Percentiles rank a stretch among this genome's conserved stretches.
These are phyloP conservation scores for Dione juno DNA, from an alignment of 2,888 invertebrate species.

Conservation along the genomic window DNA sequence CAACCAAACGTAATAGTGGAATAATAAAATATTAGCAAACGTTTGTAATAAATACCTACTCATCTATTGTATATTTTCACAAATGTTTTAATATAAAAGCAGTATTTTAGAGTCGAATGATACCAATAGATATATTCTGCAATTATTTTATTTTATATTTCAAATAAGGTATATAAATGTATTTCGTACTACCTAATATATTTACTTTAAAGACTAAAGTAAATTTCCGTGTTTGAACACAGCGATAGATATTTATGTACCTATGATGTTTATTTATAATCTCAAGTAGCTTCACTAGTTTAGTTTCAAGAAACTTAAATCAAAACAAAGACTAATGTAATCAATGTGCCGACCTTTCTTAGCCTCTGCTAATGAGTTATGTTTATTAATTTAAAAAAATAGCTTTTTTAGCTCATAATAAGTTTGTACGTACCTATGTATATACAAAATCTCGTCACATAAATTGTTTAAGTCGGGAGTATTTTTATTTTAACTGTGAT, in stretches of 20 bases:
- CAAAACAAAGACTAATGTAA: slow-evolving; percentile 23
- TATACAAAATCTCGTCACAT: not conserved
- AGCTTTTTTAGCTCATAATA: not conserved
- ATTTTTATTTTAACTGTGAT: too few relatives aligned
- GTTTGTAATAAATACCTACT: too few relatives aligned
- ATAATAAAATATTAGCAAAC: not conserved
- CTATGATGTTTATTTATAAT: slow-evolving; percentile 13
- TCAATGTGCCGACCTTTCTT: slow-evolving; percentile 18
- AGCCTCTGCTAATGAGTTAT: slow-evolving; percentile 12
- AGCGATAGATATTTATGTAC: not conserved
- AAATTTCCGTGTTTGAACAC: not conserved
- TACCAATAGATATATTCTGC: not conserved
- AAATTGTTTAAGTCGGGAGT: too few relatives aligned
- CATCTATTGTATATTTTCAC: too few relatives aligned
- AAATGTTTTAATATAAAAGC: too few relatives aligned
- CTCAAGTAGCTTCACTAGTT: slow-evolving; percentile 11
- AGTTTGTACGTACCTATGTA: not conserved
- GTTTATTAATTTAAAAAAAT: not conserved
- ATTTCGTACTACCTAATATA: too few relatives aligned
- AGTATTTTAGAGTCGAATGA: too few relatives aligned
- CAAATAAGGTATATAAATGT: too few relatives aligned
- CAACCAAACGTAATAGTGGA: not conserved
- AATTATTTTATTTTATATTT: not conserved
- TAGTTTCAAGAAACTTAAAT: slow-evolving; percentile 11
- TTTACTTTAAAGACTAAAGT: too few relatives aligned